A percentile compares a stretch with the other conserved stretches of the same genome.
These are phyloP conservation scores for Leptinotarsa tumamoca DNA, from an alignment of 2,888 invertebrate genomes.

Conservation along the genomic window DNA sequence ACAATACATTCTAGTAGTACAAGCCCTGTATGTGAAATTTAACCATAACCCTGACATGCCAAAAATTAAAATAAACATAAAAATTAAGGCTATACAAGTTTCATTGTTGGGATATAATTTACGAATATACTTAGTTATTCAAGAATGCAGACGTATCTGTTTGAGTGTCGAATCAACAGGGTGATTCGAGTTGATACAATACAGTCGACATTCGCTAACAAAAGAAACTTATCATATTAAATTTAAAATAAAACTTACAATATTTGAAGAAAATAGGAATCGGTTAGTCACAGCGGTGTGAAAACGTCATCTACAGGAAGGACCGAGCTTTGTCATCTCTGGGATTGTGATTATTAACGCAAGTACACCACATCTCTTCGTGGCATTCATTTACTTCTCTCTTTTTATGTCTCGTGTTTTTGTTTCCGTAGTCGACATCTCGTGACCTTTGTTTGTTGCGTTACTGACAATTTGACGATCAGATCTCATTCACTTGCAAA, in stretches of 20 bases:
- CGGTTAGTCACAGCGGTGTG: conserved; percentile 53
- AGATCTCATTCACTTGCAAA: conserved; percentile 62
- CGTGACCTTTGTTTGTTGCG: conserved; percentile 56
- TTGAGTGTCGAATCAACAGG: background rate
- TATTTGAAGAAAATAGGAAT: conserved; percentile 47
- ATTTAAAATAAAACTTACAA: conserved; percentile 44
- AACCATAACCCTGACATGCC: conserved; percentile 37
- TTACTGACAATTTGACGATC: conserved; percentile 60
- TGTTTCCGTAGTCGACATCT: conserved; percentile 54
- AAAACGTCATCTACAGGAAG: conserved; percentile 54
- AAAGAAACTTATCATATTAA: conserved; percentile 41
- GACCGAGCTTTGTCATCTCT: conserved; percentile 38
- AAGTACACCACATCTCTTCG: conserved; percentile 21
- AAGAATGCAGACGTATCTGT: conserved; percentile 14
- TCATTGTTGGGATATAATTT: conserved; percentile 21
- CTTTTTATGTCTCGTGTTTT: conserved; percentile 30
- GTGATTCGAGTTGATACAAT: conserved; percentile 16
- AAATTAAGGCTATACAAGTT: conserved; percentile 31
- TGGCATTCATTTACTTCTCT: conserved; percentile 29
- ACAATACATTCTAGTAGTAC: conserved; percentile 21
- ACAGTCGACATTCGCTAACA: conserved; percentile 19
- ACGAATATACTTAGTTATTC: conserved; percentile 8
- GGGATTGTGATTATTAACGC: conserved; percentile 23
- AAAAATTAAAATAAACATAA: conserved; percentile 30
- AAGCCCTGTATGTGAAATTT: conserved; percentile 30